Evolutionary conservation across 2,113 vertebrate species (phyloP), one percentile per base, ranked within the genome.

Genomic region (Phaethon lepturus): DNA sequence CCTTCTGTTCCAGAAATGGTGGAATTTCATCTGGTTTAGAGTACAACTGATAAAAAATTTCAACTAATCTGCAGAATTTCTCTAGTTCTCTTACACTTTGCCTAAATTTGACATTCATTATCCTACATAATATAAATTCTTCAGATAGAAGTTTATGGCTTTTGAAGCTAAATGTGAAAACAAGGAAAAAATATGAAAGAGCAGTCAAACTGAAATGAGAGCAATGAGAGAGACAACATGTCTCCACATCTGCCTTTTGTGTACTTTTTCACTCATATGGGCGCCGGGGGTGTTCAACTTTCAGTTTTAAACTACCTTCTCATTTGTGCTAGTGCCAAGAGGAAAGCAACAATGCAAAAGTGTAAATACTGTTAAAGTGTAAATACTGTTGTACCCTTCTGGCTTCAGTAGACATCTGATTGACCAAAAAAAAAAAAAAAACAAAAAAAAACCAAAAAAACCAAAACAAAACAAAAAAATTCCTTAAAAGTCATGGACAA

Each of bases 181-280:
- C 84, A 92, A 78, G 75, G 72, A 64, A 73, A 88, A 96, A 84
- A 33, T 95, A 88, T 45, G 85, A 90, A 86, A 83, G 73, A 97
- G 15, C 75, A 90, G 59, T 94, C 58, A 94, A 89, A 95, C 52
- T 78, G 78, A 93, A 97, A 91, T 92, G 63, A 95, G 53, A 96
- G 86, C 94, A 95, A 23, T 95, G 88, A 84, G 94, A 94, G 86
- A 96, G 79, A 94, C 71, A 97, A 81, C 72, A 88, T 72, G 31
- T 88, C 72, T 95, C 91, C 81, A 93, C 78, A 87, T 95, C 86
- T 98, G 93, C 93, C 96, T 97, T 97, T 96, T 95, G 75, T 96
- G 74, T 95, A 59, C 59, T 83, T 93, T 95, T 86, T 68, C 60
- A 79, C 68, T 63, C 58, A 97, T 77, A 97, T 56, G 91, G 77